Evolutionary conservation across 2,113 vertebrate species (phyloP).

Genomic region (Meles meles): DNA sequence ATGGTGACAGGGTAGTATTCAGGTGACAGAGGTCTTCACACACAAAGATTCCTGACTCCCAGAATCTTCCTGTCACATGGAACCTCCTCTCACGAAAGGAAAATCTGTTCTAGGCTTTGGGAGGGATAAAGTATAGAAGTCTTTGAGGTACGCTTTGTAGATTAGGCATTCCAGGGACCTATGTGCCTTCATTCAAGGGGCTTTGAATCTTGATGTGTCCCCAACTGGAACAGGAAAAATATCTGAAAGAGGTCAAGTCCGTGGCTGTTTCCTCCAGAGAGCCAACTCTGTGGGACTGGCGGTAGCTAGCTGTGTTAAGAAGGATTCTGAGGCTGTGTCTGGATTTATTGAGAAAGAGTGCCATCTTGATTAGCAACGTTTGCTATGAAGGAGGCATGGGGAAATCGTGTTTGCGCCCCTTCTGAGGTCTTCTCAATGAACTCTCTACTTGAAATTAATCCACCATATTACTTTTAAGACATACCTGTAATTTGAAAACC

Average conservation of each 20-base stretch:
- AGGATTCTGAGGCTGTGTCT: neutral
- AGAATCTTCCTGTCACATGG: fast-evolving
- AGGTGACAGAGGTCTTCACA: no score
- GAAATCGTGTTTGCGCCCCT: fast-evolving
- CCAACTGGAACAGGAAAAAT: neutral
- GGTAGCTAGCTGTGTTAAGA: neutral
- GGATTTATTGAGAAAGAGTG: neutral
- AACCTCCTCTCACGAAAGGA: neutral
- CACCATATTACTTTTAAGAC: neutral
- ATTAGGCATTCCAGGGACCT: neutral
- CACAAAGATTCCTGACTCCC: neutral
- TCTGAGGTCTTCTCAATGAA: neutral
- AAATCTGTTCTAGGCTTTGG: neutral
- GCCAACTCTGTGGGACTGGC: no score
- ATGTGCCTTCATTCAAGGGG: neutral
- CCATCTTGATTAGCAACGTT: neutral
- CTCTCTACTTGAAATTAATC: neutral
- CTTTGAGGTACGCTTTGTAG: neutral
- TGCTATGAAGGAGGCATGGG: neutral
- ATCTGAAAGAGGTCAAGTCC: no score
- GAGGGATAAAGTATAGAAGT: fast-evolving
- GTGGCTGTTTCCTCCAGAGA: neutral
- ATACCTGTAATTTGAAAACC: neutral
- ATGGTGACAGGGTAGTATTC: neutral
- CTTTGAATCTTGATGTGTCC: neutral